Evolutionary conservation across 2,888 invertebrate species (phyloP), one percentile per base, ranked within the genome.

Genomic region (Cancer borealis): DNA sequence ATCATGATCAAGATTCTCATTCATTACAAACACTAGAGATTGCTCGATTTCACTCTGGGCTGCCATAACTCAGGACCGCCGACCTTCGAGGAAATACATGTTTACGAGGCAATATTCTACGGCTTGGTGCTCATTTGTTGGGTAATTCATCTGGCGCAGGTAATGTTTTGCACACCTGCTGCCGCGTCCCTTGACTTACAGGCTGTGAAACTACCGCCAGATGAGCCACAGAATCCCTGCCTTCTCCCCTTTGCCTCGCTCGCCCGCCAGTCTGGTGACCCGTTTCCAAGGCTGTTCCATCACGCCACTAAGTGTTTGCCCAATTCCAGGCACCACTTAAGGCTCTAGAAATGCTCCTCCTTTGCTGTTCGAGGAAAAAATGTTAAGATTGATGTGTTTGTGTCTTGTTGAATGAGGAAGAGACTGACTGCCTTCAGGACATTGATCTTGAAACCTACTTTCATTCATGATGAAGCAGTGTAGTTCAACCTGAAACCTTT

Each of bases 131-230:
- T 84, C 66, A 66, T 91, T 91, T 66, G 91, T 91, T 66, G 39
- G 91, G n/a, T 49, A 91, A 66, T 91, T 66, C 66, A 91, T 91
- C 91, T 30, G 17, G 91, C 49, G 49, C 14, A 66, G 66, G 91
- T 91, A 45, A 60, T 91, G 45, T 91, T 91, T 91, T 91, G 66
- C 30, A 39, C 91, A 49, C 91, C 91, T 66, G 84, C 84, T 84
- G 84, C 84, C 8, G 39, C 39, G 84, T 30, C 14, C 30, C 84
- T 39, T 84, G 84, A 84, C 84, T 39, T 84, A 84, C 84, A 14
- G 84, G 84, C 84, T 84, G 84, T 84, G 84, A 84, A 84, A 84
- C 84, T 84, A 84, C 84, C 84, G 84, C 84, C 84, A 84, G 30
- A 39, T 84, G 84, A 84, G 39, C 30, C 12, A 84, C 84, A 39